These are phyloP conservation scores for Mesochorus sp. DNA, from an alignment of 2,888 invertebrate species.

Conservation along the genomic window DNA sequence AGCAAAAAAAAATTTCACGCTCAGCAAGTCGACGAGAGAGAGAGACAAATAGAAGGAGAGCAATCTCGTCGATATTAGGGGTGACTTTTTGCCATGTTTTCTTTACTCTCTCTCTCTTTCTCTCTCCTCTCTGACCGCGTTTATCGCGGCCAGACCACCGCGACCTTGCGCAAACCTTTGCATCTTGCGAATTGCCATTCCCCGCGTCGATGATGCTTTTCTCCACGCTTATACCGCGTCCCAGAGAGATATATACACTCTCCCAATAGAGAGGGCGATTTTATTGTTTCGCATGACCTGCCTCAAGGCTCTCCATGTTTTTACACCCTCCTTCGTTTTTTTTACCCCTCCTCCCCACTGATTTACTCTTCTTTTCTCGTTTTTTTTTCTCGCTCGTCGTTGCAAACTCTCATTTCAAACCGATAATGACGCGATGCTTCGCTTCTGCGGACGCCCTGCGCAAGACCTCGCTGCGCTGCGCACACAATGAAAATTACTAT, in stretches of 20 bases:
- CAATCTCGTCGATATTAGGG: conserved; percentile 73
- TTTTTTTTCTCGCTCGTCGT: not conserved
- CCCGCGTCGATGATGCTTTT: conserved; percentile 41
- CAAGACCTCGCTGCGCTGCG: no score
- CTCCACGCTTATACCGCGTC: conserved; percentile 38
- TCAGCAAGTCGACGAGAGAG: conserved; percentile 50
- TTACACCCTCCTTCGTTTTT: no score
- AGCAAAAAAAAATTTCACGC: conserved; percentile 54
- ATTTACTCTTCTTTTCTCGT: not conserved
- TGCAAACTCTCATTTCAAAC: conserved; percentile 30
- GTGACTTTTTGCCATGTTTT: conserved; percentile 75
- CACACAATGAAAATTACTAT: conserved; percentile 30
- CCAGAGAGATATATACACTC: not conserved
- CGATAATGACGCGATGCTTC: conserved; percentile 22
- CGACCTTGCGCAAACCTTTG: conserved; percentile 66
- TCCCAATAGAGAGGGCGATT: conserved; percentile 50
- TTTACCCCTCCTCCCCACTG: no score
- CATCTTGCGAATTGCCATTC: conserved; percentile 53
- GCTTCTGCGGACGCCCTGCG: conserved; percentile 26
- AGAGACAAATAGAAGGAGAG: no score
- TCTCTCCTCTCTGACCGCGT: conserved; percentile 16
- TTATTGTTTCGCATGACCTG: conserved; percentile 55
- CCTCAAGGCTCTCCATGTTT: conserved; percentile 43
- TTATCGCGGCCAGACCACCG: conserved; percentile 54
- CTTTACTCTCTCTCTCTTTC: not conserved